phyloP scores from a whole-genome alignment of 2,888 invertebrate species.

The Brenthis daphne region DNA sequence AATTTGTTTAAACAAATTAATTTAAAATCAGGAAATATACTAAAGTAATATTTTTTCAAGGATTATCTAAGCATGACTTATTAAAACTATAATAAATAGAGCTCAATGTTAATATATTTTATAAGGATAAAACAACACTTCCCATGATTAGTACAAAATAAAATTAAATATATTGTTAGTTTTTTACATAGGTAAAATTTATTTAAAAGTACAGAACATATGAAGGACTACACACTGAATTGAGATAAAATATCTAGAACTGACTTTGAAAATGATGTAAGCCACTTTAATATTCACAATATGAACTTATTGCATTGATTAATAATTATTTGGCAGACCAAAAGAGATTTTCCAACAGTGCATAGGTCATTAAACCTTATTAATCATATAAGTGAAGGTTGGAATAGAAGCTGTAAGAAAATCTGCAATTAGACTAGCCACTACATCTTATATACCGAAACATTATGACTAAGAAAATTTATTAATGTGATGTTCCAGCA shows the following conservation, averaged over 20 bases:
- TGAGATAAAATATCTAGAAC: constrained; percentile 80
- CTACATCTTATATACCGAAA: constrained; percentile 81
- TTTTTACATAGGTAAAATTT: constrained; percentile 81
- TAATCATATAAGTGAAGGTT: constrained; percentile 78
- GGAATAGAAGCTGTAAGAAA: constrained; percentile 82
- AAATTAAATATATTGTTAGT: constrained; percentile 83
- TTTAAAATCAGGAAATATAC: constrained; percentile 7
- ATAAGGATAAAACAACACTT: constrained; percentile 83
- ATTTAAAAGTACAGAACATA: constrained; percentile 82
- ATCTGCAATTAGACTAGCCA: constrained; percentile 82
- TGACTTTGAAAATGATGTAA: constrained; percentile 80
- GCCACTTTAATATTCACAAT: constrained; percentile 82
- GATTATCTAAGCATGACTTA: constrained; percentile 52
- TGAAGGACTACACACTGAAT: constrained; percentile 82
- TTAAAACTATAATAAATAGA: constrained; percentile 80
- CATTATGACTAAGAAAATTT: constrained; percentile 78
- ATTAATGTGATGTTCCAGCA: constrained; percentile 79
- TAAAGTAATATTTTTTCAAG: constrained; percentile 4
- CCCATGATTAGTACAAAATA: constrained; percentile 83
- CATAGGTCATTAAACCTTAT: constrained; percentile 77
- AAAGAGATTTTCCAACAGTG: constrained; percentile 83
- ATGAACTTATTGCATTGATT: constrained; percentile 79
- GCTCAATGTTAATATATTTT: constrained; percentile 83
- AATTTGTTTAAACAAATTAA: neutral
- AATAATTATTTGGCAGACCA: constrained; percentile 79